Conservation (phyloP, 2,888 invertebrate species). For the Carabus problematicus region DNA sequence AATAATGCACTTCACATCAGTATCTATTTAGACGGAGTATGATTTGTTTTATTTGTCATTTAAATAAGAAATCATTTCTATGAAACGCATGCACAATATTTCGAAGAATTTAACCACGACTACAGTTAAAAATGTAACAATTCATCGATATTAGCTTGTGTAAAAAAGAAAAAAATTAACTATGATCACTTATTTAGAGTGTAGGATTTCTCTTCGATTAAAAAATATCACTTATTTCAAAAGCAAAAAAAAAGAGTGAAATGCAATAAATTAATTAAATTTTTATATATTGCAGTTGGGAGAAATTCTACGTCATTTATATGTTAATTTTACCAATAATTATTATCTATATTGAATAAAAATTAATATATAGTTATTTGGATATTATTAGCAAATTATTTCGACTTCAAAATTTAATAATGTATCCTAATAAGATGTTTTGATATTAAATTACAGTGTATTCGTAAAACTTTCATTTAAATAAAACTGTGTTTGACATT, state of each 20-base stretch:
- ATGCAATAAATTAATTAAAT: not conserved
- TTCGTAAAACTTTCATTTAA: conserved; percentile 4
- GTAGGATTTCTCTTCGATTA: not conserved
- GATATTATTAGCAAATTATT: not conserved
- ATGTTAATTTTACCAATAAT: not conserved
- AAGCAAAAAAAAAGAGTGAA: not conserved
- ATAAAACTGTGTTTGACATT: conserved; percentile 4
- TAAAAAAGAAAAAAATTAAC: not conserved
- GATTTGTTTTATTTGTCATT: not conserved
- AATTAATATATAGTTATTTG: not conserved
- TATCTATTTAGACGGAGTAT: not conserved
- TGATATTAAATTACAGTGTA: too few relatives aligned
- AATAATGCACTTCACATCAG: not conserved
- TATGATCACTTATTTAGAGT: not conserved
- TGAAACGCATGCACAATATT: too few relatives aligned
- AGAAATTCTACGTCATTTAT: not conserved
- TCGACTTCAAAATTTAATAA: not conserved
- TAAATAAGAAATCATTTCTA: too few relatives aligned
- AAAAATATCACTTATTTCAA: not conserved
- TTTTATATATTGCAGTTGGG: not conserved
- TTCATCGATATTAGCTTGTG: not conserved
- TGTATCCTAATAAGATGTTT: too few relatives aligned
- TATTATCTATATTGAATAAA: not conserved
- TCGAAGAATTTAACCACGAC: too few relatives aligned
- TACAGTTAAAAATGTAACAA: not conserved